Evolutionary conservation across 23 tunicate genomes (phyloP), one percentile per base, ranked within the genome.

Genomic region (Clavelina lepadiformis): DNA sequence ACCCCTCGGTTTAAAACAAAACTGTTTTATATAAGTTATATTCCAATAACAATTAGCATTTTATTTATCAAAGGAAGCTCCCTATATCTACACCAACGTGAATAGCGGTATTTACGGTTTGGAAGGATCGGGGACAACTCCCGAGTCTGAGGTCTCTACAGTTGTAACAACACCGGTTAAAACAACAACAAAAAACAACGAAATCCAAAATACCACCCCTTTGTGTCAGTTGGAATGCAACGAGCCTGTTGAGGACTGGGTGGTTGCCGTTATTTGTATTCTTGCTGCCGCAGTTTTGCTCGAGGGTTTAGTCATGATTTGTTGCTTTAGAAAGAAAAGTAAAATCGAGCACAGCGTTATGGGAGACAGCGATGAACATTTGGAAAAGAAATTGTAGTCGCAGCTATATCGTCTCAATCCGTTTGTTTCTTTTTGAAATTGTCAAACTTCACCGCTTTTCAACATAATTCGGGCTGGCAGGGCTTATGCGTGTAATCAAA

Each of bases 41-140:
- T 13, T 15, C 19, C 19, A 13, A 28, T 11, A 61, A 61, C 22
- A 38, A 45, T n/a, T 24, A 28, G 45, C 4, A 2, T 58, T 61
- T 46, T 30, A 13, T 37, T 63, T 63, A 5, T 56, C 52, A 15
- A 34, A 84, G 93, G 82, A 84, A 59, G 29, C 66, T 1, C 93
- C 93, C 1, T 84, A 75, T 68, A 76, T 84, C 28, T 76, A 46
- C 51, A 84, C 93, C 1, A 67, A 53, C 24, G 36, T 75, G 60
- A 84, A 84, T 60, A 84, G 82, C 72, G 47, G 44, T 2, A 44
- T 3, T 28, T 2, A 20, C 1, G 31, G 23, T 19, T n/a, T n/a
- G n/a, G n/a, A n/a, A n/a, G n/a, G n/a, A n/a, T n/a, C n/a, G n/a
- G n/a, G n/a, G n/a, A n/a, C n/a, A n/a, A 13, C 72, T 52, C 6